Percentiles rank a stretch among this genome's conserved stretches.
phyloP scores from a whole-genome alignment of 2,797 vertebrate species.

The Typhlichthys eigenmanni region DNA sequence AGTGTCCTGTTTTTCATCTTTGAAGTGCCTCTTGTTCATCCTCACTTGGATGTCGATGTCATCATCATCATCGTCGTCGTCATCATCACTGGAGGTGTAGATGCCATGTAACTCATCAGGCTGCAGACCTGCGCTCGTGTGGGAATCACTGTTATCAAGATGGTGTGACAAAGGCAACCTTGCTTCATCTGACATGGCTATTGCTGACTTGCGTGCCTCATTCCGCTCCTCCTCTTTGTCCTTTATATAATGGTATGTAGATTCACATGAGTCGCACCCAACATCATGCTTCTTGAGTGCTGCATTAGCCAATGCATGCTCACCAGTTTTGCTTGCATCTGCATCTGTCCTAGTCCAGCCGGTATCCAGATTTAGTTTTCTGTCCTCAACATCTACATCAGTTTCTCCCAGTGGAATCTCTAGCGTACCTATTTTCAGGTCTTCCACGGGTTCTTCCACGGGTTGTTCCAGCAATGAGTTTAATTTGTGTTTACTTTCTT shows the following conservation, averaged over 20 bases:
- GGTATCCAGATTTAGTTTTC: slow-evolving; percentile 33
- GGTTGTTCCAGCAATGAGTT: background rate
- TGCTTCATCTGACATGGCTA: background rate
- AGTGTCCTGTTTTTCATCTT: background rate
- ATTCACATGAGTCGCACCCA: slow-evolving; percentile 15
- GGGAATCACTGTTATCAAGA: background rate
- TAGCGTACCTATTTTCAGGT: slow-evolving; percentile 7
- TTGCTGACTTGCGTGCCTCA: slow-evolving; percentile 7
- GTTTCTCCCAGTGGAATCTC: slow-evolving; percentile 3
- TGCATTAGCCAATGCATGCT: background rate
- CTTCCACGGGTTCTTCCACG: background rate
- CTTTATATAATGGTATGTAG: slow-evolving; percentile 1
- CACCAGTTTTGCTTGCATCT: background rate
- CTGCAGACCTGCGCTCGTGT: slow-evolving; percentile 17
- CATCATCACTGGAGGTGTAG: slow-evolving; percentile 52
- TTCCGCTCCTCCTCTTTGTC: background rate
- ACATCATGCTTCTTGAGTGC: background rate
- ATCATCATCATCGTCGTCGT: slow-evolving; percentile 6
- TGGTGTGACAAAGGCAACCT: background rate
- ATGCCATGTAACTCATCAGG: slow-evolving; percentile 15
- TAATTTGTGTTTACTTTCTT: slow-evolving; percentile 6
- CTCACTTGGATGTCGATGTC: background rate
- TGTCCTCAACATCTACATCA: slow-evolving; percentile 26
- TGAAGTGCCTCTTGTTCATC: slow-evolving; percentile 11
- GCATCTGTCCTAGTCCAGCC: slow-evolving; percentile 38